Evolutionary conservation across 2,888 invertebrate species (phyloP), one percentile per base, ranked within the genome.

Genomic region (Oxyscelio sp.): DNA sequence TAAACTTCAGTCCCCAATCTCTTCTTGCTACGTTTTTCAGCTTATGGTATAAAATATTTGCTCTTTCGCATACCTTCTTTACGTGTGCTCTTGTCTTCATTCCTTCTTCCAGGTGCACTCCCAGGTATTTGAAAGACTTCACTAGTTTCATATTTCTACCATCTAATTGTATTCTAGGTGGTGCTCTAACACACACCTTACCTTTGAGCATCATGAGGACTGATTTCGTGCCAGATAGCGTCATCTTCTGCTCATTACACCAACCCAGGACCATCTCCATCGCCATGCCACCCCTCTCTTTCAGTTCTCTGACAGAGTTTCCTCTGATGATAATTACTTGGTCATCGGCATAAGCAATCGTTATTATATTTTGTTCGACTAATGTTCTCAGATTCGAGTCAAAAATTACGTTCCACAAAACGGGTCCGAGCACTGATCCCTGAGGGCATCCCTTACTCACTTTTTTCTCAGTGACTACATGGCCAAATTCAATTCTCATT

Each of bases 321-420:
- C 82, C 86, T 8, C 34, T 15, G 0, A 85, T 17, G 0, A 84
- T 0, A 0, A 85, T 66, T 0, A 75, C 13, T 0, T 68, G 21
- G 45, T n/a, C n/a, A n/a, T n/a, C n/a, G n/a, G n/a, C n/a, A n/a
- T n/a, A n/a, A n/a, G n/a, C n/a, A n/a, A n/a, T 88, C 87, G 24
- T 87, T 15, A 21, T 17, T 6, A 58, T n/a, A n/a, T n/a, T n/a
- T n/a, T n/a, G n/a, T n/a, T n/a, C n/a, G n/a, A n/a, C 17, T 1
- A 86, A 61, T 0, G 6, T n/a, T 6, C 13, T 34, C 0, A 86
- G 56, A 9, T 75, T 38, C 1, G 8, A 15, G 27, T 85, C 73
- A 19, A 87, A 65, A 2, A 71, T 31, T 4, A 87, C n/a, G 17
- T 85, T 82, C 85, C 84, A 87, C 1, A 84, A 15, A 0, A 21